A percentile compares a stretch with the other conserved stretches of the same genome.
phyloP scores from a whole-genome alignment of 1,140 invertebrate species.

The Scaptomyza montana region DNA sequence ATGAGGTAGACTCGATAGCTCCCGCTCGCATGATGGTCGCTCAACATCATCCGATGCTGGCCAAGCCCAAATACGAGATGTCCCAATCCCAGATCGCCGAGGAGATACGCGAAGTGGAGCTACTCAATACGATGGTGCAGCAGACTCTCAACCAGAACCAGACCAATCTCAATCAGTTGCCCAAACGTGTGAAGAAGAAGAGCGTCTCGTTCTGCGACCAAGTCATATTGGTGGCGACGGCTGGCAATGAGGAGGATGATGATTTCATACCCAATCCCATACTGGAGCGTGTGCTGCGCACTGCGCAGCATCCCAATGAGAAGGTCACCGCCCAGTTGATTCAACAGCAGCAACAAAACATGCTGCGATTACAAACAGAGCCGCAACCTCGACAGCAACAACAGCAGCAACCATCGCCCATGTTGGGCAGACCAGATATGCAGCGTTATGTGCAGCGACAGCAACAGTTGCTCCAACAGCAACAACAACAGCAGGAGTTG shows the following conservation, averaged over 20 bases:
- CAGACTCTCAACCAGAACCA: constrained; percentile 80
- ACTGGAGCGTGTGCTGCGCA: constrained; percentile 92
- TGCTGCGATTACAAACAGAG: constrained; percentile 84
- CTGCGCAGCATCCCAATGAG: constrained; percentile 86
- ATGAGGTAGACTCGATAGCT: constrained; percentile 74
- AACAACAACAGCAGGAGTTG: constrained; percentile 41
- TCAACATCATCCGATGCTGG: constrained; percentile 45
- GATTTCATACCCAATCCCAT: constrained; percentile 96
- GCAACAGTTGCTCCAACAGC: constrained; percentile 54
- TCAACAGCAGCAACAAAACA: constrained; percentile 85
- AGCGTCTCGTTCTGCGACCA: constrained; percentile 97
- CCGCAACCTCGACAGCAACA: constrained; percentile 77
- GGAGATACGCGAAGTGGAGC: constrained; percentile 85
- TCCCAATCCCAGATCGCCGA: constrained; percentile 84
- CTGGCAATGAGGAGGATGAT: constrained; percentile 95
- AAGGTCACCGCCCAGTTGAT: constrained; percentile 85
- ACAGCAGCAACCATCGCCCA: constrained; percentile 63
- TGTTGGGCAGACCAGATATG: constrained; percentile 68
- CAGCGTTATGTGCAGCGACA: constrained; percentile 76
- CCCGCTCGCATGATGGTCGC: constrained; percentile 8
- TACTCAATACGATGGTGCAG: constrained; percentile 85
- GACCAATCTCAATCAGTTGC: constrained; percentile 13
- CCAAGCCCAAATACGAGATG: constrained; percentile 80
- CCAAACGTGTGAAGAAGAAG: constrained; percentile 91
- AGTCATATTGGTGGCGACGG: constrained; percentile 95